Evolutionary conservation across 1,140 invertebrate species (phyloP).

Genomic region (Dermatophagoides farinae): DNA sequence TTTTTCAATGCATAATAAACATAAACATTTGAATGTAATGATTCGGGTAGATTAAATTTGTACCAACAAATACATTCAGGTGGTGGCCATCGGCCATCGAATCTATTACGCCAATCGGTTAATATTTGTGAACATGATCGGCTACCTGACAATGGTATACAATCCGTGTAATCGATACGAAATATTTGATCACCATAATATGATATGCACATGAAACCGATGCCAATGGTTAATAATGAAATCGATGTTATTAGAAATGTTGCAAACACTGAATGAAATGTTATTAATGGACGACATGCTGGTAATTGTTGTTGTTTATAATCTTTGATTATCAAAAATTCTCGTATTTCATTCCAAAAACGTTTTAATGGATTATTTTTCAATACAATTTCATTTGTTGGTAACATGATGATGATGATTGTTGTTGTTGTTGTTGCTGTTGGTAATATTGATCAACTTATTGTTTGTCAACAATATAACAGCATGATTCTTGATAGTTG

Average conservation of each 20-base stretch:
- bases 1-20: conserved; percentile 95
- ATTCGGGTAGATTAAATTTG: conserved; percentile 5
- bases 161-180: conserved; percentile 12
- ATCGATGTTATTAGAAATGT: conserved; percentile 92
- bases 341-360: too few relatives aligned
- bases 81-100: not conserved
- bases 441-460: too few relatives aligned
- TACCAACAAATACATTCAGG: conserved; percentile 12
- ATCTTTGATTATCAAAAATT: conserved; percentile 49
- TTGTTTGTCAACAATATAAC: not conserved
- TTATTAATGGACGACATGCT: conserved; percentile 97
- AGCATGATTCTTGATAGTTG: not conserved
- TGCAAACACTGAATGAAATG: conserved; percentile 84
- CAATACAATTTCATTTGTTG: not conserved
- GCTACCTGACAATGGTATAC: conserved; percentile 6
- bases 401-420: not conserved
- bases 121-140: conserved; percentile 14
- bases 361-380: not conserved
- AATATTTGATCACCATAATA: conserved; percentile 23
- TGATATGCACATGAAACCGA: conserved; percentile 74
- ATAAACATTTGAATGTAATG: conserved; percentile 44
- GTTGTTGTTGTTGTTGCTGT: too few relatives aligned
- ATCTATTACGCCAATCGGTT: not conserved
- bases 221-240: conserved; percentile 86
- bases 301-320: conserved; percentile 94